These are phyloP conservation scores for Malurus cyaneus DNA, from an alignment of 2,113 vertebrate species.

Conservation along the genomic window DNA sequence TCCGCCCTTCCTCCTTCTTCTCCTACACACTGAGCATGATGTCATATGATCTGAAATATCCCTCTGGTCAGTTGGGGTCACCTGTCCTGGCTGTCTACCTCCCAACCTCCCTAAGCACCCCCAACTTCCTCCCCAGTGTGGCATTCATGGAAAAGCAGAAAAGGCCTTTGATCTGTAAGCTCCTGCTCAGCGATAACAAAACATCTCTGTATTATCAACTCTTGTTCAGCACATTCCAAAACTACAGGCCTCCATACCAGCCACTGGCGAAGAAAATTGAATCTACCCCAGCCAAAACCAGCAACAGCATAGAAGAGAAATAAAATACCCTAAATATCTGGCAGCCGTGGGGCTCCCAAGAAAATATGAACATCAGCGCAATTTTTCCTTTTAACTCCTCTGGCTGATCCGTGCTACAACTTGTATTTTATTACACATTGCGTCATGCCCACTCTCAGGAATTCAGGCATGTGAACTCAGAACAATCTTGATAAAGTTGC, in stretches of 20 bases:
- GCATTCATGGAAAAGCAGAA: accelerated
- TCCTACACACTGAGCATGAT: no score
- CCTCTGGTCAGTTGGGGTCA: not conserved
- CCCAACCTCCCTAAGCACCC: not conserved
- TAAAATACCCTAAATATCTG: not conserved
- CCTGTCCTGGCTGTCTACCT: not conserved
- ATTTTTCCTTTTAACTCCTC: not conserved
- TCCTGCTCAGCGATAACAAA: not conserved
- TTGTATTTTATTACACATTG: no score
- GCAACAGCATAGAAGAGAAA: no score
- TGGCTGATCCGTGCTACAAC: not conserved
- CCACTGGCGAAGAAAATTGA: not conserved
- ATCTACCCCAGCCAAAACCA: not conserved
- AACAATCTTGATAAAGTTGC: not conserved
- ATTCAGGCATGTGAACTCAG: not conserved
- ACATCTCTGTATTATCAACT: not conserved
- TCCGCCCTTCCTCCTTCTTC: not conserved
- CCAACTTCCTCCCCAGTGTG: not conserved
- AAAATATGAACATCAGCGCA: not conserved
- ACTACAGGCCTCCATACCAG: not conserved
- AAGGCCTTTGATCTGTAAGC: not conserved
- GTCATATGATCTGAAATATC: not conserved
- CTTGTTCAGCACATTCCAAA: not conserved
- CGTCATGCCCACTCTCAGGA: not conserved
- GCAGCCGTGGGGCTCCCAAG: not conserved